These are phyloP conservation scores for Acanthopagrus latus DNA, from an alignment of 2,797 vertebrate species.

Conservation along the genomic window DNA sequence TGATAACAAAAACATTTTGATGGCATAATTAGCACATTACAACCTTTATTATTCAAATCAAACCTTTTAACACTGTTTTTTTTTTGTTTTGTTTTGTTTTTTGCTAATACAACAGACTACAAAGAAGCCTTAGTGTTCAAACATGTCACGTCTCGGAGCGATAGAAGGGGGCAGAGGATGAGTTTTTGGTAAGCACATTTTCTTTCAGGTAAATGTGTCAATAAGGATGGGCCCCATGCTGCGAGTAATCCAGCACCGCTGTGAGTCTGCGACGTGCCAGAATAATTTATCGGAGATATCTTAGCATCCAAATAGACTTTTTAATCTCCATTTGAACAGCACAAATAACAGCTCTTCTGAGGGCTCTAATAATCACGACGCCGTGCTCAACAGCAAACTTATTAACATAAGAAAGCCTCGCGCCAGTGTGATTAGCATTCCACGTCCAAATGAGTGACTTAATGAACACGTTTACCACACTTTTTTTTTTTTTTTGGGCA, in stretches of 20 bases:
- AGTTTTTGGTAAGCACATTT: slow-evolving; percentile 25
- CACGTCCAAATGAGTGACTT: slow-evolving; percentile 62
- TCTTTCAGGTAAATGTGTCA: slow-evolving; percentile 58
- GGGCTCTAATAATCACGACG: slow-evolving; percentile 64
- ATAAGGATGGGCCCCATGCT: slow-evolving; percentile 44
- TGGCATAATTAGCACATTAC: slow-evolving; percentile 20
- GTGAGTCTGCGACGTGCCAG: slow-evolving; percentile 46
- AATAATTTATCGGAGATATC: slow-evolving; percentile 61
- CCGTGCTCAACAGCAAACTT: slow-evolving; percentile 53
- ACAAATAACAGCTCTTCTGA: slow-evolving; percentile 57
- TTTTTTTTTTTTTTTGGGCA: slow-evolving; percentile 24
- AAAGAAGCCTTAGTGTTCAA: slow-evolving; percentile 27
- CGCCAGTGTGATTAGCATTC: slow-evolving; percentile 65
- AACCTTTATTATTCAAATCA: slow-evolving; percentile 35
- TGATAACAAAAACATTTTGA: slow-evolving; percentile 13
- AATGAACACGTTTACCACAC: slow-evolving; percentile 59
- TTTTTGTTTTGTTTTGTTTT: background rate
- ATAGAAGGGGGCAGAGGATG: background rate
- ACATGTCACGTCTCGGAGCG: slow-evolving; percentile 31
- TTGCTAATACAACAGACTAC: slow-evolving; percentile 9
- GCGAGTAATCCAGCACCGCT: slow-evolving; percentile 58
- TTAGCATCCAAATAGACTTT: slow-evolving; percentile 62
- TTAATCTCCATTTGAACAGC: slow-evolving; percentile 68
- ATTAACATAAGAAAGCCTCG: slow-evolving; percentile 66
- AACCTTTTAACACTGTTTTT: slow-evolving; percentile 23